phyloP scores from a whole-genome alignment of 2,113 vertebrate species.

The Hiodon tergisus region DNA sequence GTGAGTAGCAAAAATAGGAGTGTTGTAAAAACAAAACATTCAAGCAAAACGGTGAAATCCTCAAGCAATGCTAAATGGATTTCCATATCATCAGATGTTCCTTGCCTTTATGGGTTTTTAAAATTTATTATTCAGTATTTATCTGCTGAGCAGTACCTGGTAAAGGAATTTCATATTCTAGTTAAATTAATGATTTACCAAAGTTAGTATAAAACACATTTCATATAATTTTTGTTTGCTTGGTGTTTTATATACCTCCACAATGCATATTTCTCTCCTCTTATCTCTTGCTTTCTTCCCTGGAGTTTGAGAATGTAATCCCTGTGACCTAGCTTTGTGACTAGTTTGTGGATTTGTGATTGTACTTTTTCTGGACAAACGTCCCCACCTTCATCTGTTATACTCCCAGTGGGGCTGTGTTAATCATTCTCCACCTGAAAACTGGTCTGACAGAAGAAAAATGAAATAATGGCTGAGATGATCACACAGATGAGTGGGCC shows the following conservation, averaged over 20 bases:
- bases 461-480: conserved; percentile 15
- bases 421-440: conserved; percentile 12
- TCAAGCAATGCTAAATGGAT: too few species aligned
- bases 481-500: background rate
- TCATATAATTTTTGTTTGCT: background rate
- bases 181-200: conserved; percentile 17
- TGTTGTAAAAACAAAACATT: too few species aligned
- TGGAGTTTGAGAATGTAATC: background rate
- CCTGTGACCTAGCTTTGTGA: conserved; percentile 3
- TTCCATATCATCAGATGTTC: too few species aligned
- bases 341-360: background rate
- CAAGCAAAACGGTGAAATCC: too few species aligned
- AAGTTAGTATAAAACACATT: conserved; percentile 13
- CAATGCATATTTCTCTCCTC: background rate
- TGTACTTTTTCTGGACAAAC: background rate
- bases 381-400: background rate
- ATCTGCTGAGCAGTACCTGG: background rate
- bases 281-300: background rate
- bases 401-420: background rate
- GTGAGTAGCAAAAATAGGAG: too few species aligned
- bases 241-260: background rate
- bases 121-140: conserved; percentile 11
- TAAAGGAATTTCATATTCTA: conserved; percentile 15
- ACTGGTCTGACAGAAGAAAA: background rate
- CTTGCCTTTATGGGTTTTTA: background rate